Evolutionary conservation across 2,888 invertebrate species (phyloP).

Genomic region (Lagria hirta): DNA sequence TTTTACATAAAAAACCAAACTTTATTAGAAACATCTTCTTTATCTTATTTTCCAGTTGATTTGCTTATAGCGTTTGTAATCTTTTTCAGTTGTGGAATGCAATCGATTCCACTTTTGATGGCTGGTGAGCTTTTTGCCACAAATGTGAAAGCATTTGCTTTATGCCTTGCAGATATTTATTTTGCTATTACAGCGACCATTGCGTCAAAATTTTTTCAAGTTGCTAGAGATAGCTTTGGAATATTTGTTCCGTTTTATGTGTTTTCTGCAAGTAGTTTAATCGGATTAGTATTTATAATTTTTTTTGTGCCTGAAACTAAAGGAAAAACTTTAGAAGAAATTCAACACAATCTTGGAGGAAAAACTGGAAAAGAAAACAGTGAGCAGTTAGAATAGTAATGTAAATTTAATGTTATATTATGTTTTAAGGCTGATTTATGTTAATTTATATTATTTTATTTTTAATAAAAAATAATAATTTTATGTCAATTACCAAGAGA

Average conservation of each 20-base stretch:
- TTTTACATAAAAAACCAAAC: constrained; percentile 53
- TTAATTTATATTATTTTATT: no score
- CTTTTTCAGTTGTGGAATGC: constrained; percentile 58
- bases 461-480: no score
- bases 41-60: constrained; percentile 53
- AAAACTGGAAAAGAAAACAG: no score
- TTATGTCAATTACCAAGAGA: no score
- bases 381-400: no score
- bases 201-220: constrained; percentile 55
- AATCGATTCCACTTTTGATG: constrained; percentile 58
- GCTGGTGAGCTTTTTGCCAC: constrained; percentile 60
- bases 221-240: constrained; percentile 59
- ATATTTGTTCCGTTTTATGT: constrained; percentile 67
- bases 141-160: constrained; percentile 59
- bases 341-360: constrained; percentile 64
- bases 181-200: constrained; percentile 55
- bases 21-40: constrained; percentile 45
- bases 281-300: constrained; percentile 63
- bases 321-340: constrained; percentile 68
- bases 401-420: no score
- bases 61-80: constrained; percentile 56
- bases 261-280: constrained; percentile 61
- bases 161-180: constrained; percentile 58
- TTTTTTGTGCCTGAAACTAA: constrained; percentile 69
- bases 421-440: no score